Evolutionary conservation across 2,113 vertebrate genomes (phyloP).

Genomic region (Pitta sordida): DNA sequence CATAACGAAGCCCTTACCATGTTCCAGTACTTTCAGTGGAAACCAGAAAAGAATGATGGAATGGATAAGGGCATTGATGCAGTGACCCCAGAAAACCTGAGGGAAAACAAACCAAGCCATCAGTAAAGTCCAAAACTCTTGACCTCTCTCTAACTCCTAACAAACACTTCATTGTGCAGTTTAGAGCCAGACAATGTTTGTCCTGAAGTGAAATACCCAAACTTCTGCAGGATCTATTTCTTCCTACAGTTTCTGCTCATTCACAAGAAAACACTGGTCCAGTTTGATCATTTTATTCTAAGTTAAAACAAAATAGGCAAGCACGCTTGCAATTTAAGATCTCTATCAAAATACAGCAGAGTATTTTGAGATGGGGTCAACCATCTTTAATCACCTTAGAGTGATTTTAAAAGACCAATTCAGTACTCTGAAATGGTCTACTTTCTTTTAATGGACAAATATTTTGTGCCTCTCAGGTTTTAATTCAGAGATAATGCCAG

Average conservation of each 20-base stretch:
- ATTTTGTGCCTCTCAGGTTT: neutral
- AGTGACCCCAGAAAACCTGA: conserved; percentile 99
- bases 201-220: conserved; percentile 40
- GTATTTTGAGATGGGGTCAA: neutral
- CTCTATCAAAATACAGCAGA: neutral
- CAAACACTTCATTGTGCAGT: conserved; percentile 50
- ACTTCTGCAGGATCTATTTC: conserved; percentile 41
- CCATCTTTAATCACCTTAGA: neutral
- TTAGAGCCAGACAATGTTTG: neutral
- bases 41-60: conserved; percentile 99
- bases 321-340: neutral
- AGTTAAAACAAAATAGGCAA: neutral
- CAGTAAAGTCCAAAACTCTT: conserved; percentile 66
- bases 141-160: conserved; percentile 51
- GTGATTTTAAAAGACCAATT: neutral
- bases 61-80: conserved; percentile 98
- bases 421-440: neutral
- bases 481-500: neutral
- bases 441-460: neutral
- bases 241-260: conserved; percentile 4
- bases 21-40: conserved; percentile 94
- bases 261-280: neutral
- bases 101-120: conserved; percentile 72
- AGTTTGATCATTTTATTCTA: neutral
- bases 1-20: conserved; percentile 80